phyloP scores from a whole-genome alignment of 1,140 invertebrate species.

The Drosophila parvula region DNA sequence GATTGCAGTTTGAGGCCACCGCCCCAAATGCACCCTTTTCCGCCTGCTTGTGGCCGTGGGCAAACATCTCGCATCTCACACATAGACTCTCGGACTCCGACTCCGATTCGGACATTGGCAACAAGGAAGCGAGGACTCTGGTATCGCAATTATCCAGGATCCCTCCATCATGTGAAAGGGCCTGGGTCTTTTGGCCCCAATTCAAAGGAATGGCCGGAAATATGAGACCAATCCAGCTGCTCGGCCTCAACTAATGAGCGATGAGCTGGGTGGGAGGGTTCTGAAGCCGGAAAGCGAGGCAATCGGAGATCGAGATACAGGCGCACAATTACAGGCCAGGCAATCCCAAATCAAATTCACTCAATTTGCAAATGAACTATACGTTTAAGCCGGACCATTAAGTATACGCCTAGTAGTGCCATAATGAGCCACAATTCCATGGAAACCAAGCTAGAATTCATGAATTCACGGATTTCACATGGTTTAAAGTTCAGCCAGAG shows the following conservation, averaged over 20 bases:
- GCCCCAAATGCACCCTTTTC: background rate
- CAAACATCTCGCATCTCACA: background rate
- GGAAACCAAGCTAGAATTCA: background rate
- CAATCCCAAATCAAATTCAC: background rate
- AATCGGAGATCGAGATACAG: background rate
- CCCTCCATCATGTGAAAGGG: background rate
- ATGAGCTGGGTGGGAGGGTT: background rate
- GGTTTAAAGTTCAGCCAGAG: background rate
- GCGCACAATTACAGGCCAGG: background rate
- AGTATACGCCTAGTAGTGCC: background rate
- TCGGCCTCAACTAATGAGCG: background rate
- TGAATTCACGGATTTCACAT: background rate
- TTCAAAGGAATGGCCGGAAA: conserved; percentile 12
- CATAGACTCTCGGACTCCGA: background rate
- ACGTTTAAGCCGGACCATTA: background rate
- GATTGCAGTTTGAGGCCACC: conserved; percentile 24
- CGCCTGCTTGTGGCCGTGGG: background rate
- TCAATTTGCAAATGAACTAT: conserved; percentile 3
- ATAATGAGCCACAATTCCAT: background rate
- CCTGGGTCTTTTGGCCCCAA: background rate
- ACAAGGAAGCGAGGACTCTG: conserved; percentile 3
- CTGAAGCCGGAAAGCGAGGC: background rate
- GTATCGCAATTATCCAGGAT: conserved; percentile 12
- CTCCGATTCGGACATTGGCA: background rate
- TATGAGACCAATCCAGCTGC: conserved; percentile 5